Conservation (phyloP, 2,113 vertebrate genomes). For the Sciurus niger region DNA sequence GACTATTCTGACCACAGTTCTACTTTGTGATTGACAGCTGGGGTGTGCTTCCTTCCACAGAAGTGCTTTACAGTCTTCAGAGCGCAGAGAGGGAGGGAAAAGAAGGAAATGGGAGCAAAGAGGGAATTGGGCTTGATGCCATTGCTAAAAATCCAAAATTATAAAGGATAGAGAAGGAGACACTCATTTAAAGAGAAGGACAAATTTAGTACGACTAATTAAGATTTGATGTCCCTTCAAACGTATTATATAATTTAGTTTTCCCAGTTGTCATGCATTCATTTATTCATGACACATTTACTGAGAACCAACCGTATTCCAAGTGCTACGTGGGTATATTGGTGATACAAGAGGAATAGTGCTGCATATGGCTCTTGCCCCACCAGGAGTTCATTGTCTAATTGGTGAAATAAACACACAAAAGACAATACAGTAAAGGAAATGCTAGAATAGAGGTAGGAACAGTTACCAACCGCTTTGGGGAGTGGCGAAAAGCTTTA, state of each 20-base stretch:
- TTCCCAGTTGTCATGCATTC: background rate
- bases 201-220: constrained; percentile 43
- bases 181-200: constrained; percentile 58
- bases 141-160: constrained; percentile 19
- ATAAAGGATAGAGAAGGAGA: background rate
- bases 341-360: background rate
- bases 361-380: no score
- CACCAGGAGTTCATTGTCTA: background rate
- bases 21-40: constrained; percentile 88
- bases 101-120: background rate
- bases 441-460: background rate
- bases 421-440: background rate
- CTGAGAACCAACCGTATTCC: background rate
- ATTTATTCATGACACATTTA: background rate
- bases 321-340: background rate
- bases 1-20: constrained; percentile 86
- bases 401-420: background rate
- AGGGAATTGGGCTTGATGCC: background rate
- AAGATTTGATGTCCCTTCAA: constrained; percentile 28
- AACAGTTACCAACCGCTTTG: background rate
- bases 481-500: background rate
- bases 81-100: background rate
- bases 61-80: constrained; percentile 18
- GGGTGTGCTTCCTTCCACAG: constrained; percentile 83
- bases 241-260: background rate